Base-by-base conservation (phyloP, 2,113 vertebrate species). In the Rostratula benghalensis region DNA sequence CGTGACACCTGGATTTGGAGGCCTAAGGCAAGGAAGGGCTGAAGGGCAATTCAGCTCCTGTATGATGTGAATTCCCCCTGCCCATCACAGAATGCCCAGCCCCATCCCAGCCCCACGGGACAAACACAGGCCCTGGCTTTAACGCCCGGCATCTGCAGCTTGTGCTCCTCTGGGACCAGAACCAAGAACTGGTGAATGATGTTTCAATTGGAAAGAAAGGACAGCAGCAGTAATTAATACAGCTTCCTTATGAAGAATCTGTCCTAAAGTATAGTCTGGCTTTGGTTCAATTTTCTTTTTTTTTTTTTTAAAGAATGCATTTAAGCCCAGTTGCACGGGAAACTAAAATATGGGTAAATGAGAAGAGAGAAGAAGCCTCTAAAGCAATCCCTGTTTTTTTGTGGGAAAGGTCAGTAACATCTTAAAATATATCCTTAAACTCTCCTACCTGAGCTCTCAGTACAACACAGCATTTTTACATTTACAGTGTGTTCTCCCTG, bases 91-190 rank as follows among this genome's bases (percentile, higher is more conserved):
- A 39, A 39, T 10, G 39, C 61, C 30, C 70, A 27, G 11, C 71
- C 57, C 30, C 70, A 30, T 10, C 71, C 0, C 0, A 31, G 8
- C 11, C 14, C 19, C 69, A 65, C 0, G 0, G 9, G 35, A 31
- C 57, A 33, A 7, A 43, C 1, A 27, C 22, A 33, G 30, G 53
- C 53, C 1, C 2, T 0, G 19, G 73, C 21, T n/a, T 39, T 43
- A 43, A 43, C 13, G 43, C 43, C 43, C 43, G 43, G 43, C 43
- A 39, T 39, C 39, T 39, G 16, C 43, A 65, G 16, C 21, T 30
- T 2, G 57, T 39, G 53, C 67, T 16, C 4, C 4, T 11, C 57
- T 50, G 50, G n/a, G 31, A 89, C 56, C n/a, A 54, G 54, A 89
- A 70, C 21, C 17, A n/a, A 56, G 60, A 75, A 48, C 83, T 39